Evolutionary conservation across 2,113 vertebrate genomes (phyloP), one percentile per base, ranked within the genome.

Genomic region (Scomber japonicus): DNA sequence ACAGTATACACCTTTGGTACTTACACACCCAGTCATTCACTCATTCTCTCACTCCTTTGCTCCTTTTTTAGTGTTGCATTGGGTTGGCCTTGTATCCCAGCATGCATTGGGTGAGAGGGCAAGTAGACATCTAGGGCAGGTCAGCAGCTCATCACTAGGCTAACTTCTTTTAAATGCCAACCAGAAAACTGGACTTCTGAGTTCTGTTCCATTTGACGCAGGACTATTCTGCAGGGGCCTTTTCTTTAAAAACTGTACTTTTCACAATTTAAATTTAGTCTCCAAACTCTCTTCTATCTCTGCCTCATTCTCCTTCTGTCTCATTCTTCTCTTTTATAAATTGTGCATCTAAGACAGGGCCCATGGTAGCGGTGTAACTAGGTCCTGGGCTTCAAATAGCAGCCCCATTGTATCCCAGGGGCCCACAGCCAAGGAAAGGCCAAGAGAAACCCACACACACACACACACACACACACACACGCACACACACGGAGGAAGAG

Each of bases 351-450:
- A 89, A 93, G 73, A 81, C 84, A 93, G 81, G 90, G 81, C 85
- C 86, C 91, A 61, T 77, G 89, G 81, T 85, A 86, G 74, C 64
- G 59, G 46, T 67, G 91, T 93, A 95, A 90, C 83, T 94, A 85
- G n/a, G 92, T 92, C 92, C 92, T 78, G 81, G 86, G 68, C 92
- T 93, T 71, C 93, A 91, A 95, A 94, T 94, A 95, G 91, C 86
- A 92, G 83, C 79, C 89, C 89, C 83, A 46, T 31, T 15, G 53
- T 88, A 64, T 90, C 93, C 91, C 86, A 83, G 87, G 89, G 90
- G 88, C 86, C 80, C 68, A 35, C 24, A 57, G 74, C 88, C 2
- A 60, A 91, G 76, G 83, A 92, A 89, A 83, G 85, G 82, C 87
- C 88, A 81, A 63, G 70, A 84, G 81, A 84, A 80, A 81, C 10